These are phyloP conservation scores for Strigamia maritima DNA, from an alignment of 2,888 invertebrate genomes.

Conservation along the genomic window DNA sequence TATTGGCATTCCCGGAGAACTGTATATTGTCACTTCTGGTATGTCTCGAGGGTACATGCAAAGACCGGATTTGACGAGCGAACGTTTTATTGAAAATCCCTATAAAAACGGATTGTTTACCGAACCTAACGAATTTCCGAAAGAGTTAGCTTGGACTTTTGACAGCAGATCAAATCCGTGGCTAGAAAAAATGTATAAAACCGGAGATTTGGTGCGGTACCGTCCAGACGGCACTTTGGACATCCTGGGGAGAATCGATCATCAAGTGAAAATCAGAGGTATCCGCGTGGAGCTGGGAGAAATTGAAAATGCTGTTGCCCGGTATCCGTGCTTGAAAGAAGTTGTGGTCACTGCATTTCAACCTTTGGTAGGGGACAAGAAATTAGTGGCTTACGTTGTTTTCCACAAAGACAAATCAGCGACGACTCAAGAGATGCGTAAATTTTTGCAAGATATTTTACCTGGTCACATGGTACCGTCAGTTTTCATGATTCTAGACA, in stretches of 20 bases:
- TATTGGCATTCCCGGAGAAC: conserved; percentile 34
- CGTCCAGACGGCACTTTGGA: conserved; percentile 43
- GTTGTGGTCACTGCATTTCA: conserved; percentile 43
- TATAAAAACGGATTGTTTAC: background rate
- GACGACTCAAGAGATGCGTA: conserved; percentile 36
- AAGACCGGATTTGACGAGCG: conserved; percentile 38
- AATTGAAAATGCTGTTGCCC: conserved; percentile 45
- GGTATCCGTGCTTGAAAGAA: conserved; percentile 37
- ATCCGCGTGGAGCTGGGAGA: conserved; percentile 47
- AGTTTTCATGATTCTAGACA: conserved; percentile 42
- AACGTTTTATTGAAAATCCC: conserved; percentile 36
- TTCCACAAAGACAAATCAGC: background rate
- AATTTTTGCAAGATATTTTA: conserved; percentile 43
- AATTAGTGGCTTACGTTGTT: conserved; percentile 44
- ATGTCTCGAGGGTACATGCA: conserved; percentile 35
- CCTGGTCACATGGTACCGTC: conserved; percentile 46
- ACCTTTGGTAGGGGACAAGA: conserved; percentile 36
- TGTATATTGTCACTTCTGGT: conserved; percentile 33
- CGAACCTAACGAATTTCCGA: background rate
- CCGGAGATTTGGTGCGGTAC: conserved; percentile 46
- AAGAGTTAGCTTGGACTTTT: background rate
- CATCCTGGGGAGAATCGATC: conserved; percentile 46
- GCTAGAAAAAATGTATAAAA: conserved; percentile 43
- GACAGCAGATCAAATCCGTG: background rate
- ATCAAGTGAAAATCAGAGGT: conserved; percentile 48